Percentiles rank a stretch among this genome's conserved stretches.
Evolutionary conservation across 2,113 vertebrate genomes (phyloP).

Genomic region (Gymnogyps californianus): DNA sequence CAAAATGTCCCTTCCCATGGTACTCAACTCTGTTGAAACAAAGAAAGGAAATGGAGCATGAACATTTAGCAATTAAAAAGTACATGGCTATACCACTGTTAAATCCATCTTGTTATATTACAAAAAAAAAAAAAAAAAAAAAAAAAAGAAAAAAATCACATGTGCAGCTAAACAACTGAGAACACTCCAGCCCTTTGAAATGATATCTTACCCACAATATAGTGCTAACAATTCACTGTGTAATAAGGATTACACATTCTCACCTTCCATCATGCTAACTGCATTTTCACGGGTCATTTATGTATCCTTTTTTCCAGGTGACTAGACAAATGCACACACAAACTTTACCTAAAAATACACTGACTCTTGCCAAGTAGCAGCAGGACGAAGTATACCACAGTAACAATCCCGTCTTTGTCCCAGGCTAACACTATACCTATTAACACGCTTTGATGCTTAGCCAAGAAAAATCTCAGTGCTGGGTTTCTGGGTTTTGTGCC

Average conservation of each 20-base stretch:
- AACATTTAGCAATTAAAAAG: conserved; percentile 37
- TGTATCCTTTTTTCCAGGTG: conserved; percentile 67
- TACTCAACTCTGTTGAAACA: conserved; percentile 4
- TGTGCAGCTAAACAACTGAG: conserved; percentile 36
- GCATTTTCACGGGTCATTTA: conserved; percentile 66
- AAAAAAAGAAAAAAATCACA: background rate
- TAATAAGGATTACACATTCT: conserved; percentile 58
- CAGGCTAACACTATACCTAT: conserved; percentile 78
- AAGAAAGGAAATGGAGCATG: conserved; percentile 26
- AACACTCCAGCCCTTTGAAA: conserved; percentile 47
- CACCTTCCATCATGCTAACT: conserved; percentile 48
- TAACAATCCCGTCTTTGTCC: conserved; percentile 87
- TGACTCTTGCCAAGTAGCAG: conserved; percentile 67
- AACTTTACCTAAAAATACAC: conserved; percentile 67
- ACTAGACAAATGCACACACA: conserved; percentile 69
- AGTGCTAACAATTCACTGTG: conserved; percentile 32
- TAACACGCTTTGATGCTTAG: conserved; percentile 81
- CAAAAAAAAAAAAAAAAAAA: background rate
- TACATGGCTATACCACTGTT: background rate
- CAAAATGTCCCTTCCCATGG: background rate
- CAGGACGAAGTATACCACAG: conserved; percentile 74
- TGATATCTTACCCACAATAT: background rate
- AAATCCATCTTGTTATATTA: background rate
- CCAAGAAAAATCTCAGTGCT: conserved; percentile 86
- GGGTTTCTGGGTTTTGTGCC: conserved; percentile 83